Conservation (phyloP, 1,140 invertebrate genomes). For the Euschistus heros region DNA sequence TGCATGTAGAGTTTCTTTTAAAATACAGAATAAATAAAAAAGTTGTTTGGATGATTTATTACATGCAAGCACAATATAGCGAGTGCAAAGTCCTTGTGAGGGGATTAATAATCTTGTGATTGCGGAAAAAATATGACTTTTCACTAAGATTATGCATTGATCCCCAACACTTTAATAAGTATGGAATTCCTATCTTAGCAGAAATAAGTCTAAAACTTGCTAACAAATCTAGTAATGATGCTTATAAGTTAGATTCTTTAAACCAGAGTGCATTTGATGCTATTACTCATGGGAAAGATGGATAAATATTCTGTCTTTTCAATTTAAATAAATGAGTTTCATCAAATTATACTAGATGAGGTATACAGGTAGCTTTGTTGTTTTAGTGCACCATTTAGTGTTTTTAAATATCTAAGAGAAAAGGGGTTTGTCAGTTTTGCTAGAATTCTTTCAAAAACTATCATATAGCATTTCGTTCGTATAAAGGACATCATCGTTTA, state of each 20-base stretch:
- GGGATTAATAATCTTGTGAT: no score
- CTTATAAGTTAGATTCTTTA: no score
- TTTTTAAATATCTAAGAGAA: slow-evolving; percentile 22
- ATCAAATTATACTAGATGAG: slow-evolving; percentile 3
- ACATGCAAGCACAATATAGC: slow-evolving; percentile 29
- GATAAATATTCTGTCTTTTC: slow-evolving; percentile 16
- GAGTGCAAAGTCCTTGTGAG: no score
- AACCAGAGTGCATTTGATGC: no score
- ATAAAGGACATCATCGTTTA: slow-evolving; percentile 27
- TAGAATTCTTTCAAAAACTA: slow-evolving; percentile 26
- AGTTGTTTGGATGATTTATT: slow-evolving; percentile 31
- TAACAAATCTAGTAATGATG: slow-evolving; percentile 2
- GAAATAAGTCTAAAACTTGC: slow-evolving; percentile 20
- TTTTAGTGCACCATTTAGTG: neutral
- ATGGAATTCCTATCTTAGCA: slow-evolving; percentile 16
- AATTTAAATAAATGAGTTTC: slow-evolving; percentile 14
- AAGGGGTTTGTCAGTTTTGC: slow-evolving; percentile 25
- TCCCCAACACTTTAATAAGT: slow-evolving; percentile 32
- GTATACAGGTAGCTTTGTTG: slow-evolving; percentile 3
- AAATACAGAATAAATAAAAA: slow-evolving; percentile 30
- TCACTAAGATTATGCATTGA: slow-evolving; percentile 36
- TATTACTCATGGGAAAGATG: no score
- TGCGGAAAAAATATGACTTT: no score
- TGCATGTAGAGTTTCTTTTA: slow-evolving; percentile 27
- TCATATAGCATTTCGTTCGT: slow-evolving; percentile 20